These are phyloP conservation scores for Ceriagrion tenellum DNA, from an alignment of 2,888 invertebrate genomes.

Conservation along the genomic window DNA sequence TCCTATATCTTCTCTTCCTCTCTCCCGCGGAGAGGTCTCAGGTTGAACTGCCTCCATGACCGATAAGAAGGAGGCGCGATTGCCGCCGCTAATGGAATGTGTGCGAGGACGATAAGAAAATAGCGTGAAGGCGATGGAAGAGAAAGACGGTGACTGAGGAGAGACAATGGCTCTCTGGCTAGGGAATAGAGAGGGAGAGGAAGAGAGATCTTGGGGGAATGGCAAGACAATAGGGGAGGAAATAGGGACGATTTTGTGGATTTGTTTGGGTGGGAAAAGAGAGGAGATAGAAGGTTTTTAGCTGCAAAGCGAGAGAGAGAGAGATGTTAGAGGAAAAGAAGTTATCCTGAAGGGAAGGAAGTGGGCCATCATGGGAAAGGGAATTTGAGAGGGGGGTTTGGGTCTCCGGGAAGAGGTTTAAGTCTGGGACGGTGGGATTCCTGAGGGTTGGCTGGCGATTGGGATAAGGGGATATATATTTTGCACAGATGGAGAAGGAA, in stretches of 20 bases:
- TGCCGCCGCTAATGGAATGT: background rate
- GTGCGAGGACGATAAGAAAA: background rate
- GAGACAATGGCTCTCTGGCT: background rate
- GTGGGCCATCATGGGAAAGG: background rate
- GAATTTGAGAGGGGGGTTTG: background rate
- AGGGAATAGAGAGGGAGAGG: background rate
- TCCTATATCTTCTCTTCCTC: background rate
- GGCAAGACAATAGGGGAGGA: background rate
- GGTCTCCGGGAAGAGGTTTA: constrained; percentile 23
- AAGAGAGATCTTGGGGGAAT: background rate
- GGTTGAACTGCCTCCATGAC: background rate
- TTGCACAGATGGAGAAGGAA: background rate
- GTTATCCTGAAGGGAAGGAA: constrained; percentile 1
- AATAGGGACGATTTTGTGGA: background rate
- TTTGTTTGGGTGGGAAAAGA: background rate
- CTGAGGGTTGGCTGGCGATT: background rate
- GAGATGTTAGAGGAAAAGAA: background rate
- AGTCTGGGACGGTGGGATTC: background rate
- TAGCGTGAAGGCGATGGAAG: background rate
- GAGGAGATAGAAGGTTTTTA: background rate
- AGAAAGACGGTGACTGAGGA: background rate
- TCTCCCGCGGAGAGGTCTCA: background rate
- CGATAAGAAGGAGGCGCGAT: constrained; percentile 25
- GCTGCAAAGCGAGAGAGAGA: background rate
- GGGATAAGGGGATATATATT: constrained; percentile 3